Percentiles rank a stretch among this genome's conserved stretches.
Conservation (phyloP, 2,797 vertebrate genomes). For the Darevskia mixta region DNA sequence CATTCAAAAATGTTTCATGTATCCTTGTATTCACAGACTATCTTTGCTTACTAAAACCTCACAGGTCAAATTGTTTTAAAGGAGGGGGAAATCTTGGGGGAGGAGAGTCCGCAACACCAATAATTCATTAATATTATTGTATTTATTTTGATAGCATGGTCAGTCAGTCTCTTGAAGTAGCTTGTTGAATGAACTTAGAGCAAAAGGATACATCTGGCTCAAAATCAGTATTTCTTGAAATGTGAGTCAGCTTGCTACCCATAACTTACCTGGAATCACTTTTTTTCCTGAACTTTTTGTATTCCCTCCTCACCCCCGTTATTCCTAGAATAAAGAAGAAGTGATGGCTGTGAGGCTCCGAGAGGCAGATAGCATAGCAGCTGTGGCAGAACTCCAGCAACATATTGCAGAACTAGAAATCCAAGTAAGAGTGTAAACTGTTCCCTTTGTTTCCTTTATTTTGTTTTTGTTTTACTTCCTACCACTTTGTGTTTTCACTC, state of each 20-base stretch:
- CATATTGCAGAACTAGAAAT: conserved; percentile 98
- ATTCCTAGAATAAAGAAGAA: conserved; percentile 93
- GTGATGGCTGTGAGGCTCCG: conserved; percentile 96
- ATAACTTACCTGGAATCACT: not conserved
- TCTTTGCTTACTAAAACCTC: not conserved
- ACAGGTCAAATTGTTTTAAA: not conserved
- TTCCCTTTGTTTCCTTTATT: not conserved
- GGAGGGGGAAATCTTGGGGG: too few species aligned
- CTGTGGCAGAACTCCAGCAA: conserved; percentile 96
- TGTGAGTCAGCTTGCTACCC: not conserved
- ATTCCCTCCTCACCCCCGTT: not conserved
- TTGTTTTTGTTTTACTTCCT: not conserved
- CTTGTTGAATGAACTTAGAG: not conserved
- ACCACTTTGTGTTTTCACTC: fast-evolving
- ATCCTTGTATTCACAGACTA: not conserved
- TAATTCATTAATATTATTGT: not conserved
- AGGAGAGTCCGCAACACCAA: not conserved
- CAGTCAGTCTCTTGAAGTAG: not conserved
- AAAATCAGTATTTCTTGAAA: not conserved
- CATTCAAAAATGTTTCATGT: not conserved
- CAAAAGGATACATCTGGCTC: not conserved
- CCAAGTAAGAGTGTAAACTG: conserved; percentile 83
- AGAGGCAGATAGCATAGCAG: conserved; percentile 96
- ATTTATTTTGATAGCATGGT: not conserved
- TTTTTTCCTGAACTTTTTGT: not conserved